Evolutionary conservation across 1,140 invertebrate species (phyloP).

Genomic region (Mamestra configurata): DNA sequence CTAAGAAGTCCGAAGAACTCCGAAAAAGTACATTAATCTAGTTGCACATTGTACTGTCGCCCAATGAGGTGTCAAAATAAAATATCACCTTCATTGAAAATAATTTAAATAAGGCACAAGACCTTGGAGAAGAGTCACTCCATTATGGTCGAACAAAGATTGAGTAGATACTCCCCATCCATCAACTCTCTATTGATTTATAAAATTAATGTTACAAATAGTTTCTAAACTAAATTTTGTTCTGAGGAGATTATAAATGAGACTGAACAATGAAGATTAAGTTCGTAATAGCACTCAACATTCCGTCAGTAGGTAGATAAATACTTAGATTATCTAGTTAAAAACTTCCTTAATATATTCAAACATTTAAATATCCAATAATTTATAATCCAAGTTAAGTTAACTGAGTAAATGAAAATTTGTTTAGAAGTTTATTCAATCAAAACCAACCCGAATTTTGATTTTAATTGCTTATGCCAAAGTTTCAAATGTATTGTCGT

Average conservation of each 20-base stretch:
- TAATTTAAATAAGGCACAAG: neutral
- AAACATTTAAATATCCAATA: conserved; percentile 45
- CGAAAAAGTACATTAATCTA: too few relatives aligned
- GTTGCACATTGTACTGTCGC: too few relatives aligned
- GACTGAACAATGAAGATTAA: conserved; percentile 21
- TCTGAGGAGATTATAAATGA: conserved; percentile 2
- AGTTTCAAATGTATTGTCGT: conserved; percentile 43
- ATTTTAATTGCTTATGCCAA: conserved; percentile 59
- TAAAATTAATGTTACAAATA: neutral
- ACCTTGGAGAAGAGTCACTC: neutral
- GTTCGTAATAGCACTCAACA: conserved; percentile 4
- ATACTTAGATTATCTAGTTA: conserved; percentile 29
- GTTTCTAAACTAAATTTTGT: neutral
- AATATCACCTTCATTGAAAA: too few relatives aligned
- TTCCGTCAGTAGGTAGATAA: conserved; percentile 28
- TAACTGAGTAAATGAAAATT: conserved; percentile 27
- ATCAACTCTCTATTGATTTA: neutral
- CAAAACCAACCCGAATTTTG: conserved; percentile 52
- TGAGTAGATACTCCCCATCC: neutral
- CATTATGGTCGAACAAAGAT: neutral
- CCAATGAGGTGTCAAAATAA: too few relatives aligned
- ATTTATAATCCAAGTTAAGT: conserved; percentile 38
- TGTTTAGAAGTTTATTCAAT: conserved; percentile 56
- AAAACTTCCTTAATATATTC: conserved; percentile 31
- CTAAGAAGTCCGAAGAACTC: too few relatives aligned